Conservation (phyloP, 2,888 invertebrate species). For the Drosophila cognata region DNA sequence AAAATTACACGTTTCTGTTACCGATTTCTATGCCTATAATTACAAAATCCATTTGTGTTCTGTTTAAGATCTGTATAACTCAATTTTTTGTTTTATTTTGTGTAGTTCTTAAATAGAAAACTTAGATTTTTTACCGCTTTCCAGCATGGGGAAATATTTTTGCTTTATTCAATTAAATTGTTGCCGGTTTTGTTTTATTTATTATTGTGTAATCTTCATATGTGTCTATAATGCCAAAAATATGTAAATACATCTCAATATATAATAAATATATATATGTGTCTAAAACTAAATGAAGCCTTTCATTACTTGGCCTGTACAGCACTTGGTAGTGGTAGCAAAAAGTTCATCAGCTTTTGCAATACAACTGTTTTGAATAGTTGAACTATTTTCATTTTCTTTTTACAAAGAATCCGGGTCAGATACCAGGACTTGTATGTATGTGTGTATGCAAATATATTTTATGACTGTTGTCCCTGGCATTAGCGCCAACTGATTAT, state of each 20-base stretch:
- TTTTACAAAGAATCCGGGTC: slow-evolving; percentile 25
- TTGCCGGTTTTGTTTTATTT: slow-evolving; percentile 38
- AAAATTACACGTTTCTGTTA: slow-evolving; percentile 70
- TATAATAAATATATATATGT: slow-evolving; percentile 62
- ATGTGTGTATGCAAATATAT: slow-evolving; percentile 29
- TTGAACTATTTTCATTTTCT: slow-evolving; percentile 17
- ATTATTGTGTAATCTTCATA: slow-evolving; percentile 63
- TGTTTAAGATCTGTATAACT: slow-evolving; percentile 46
- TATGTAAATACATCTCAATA: slow-evolving; percentile 78
- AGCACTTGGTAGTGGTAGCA: slow-evolving; percentile 75
- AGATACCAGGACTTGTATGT: slow-evolving; percentile 39
- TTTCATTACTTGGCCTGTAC: slow-evolving; percentile 75
- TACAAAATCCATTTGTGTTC: slow-evolving; percentile 27
- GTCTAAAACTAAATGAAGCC: slow-evolving; percentile 77
- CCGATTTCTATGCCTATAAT: slow-evolving; percentile 47
- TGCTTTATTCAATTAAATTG: slow-evolving; percentile 33
- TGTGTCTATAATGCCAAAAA: slow-evolving; percentile 77
- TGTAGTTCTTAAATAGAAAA: slow-evolving; percentile 55
- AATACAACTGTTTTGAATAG: slow-evolving; percentile 35
- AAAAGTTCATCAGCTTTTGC: slow-evolving; percentile 50
- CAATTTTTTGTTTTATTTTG: slow-evolving; percentile 39
- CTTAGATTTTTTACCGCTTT: slow-evolving; percentile 73
- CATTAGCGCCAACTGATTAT: slow-evolving; percentile 8
- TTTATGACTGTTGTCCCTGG: slow-evolving; percentile 48
- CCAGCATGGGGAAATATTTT: slow-evolving; percentile 49